A percentile compares a stretch with the other conserved stretches of the same genome.
Conservation (phyloP, 1,140 invertebrate genomes). For the Diachasma alloeum region DNA sequence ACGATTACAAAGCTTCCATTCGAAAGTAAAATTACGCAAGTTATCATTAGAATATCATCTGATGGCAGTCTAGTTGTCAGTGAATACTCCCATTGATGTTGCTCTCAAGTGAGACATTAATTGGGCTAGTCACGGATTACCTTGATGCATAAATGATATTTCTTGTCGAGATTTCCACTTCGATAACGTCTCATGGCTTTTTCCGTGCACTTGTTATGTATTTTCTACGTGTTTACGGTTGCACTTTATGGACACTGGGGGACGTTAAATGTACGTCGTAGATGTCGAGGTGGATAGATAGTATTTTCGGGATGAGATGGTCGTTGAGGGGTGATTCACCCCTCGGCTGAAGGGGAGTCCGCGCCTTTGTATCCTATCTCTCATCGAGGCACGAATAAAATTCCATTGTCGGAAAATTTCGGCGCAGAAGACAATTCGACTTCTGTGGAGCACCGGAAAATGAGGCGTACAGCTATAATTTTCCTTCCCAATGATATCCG, state of each 20-base stretch:
- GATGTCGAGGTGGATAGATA: neutral
- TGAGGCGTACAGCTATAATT: neutral
- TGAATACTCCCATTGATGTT: neutral
- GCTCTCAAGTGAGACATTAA: neutral
- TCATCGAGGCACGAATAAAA: neutral
- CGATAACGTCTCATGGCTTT: neutral
- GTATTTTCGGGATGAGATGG: neutral
- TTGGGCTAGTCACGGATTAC: neutral
- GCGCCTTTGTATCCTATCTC: neutral
- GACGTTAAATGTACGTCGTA: neutral
- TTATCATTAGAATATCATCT: neutral
- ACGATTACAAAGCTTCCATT: too few species aligned
- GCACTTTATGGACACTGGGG: neutral
- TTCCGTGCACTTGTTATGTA: neutral
- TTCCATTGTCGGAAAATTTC: neutral
- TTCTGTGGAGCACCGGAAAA: neutral
- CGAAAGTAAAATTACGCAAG: neutral
- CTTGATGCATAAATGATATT: neutral
- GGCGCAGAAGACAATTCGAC: neutral
- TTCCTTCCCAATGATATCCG: too few species aligned
- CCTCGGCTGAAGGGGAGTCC: neutral
- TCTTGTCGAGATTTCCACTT: neutral
- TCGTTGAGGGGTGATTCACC: neutral
- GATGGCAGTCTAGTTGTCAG: neutral
- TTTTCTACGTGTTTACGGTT: neutral